phyloP scores from a whole-genome alignment of 1,140 invertebrate species.

The Artemia franciscana region DNA sequence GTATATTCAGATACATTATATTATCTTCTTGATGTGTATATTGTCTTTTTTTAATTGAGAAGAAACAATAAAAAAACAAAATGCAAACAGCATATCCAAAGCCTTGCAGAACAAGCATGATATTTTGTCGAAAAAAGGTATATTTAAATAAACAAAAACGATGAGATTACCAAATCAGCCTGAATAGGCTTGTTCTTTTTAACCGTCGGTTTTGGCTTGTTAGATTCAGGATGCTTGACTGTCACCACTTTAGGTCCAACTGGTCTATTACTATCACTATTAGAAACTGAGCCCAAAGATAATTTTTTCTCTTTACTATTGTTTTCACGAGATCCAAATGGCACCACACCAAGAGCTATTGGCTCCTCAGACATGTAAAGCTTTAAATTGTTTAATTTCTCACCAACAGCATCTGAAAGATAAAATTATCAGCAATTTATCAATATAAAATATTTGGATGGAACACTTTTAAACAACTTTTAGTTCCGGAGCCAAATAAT shows the following conservation, averaged over 20 bases:
- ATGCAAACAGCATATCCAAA: neutral
- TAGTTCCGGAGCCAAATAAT: too few relatives aligned
- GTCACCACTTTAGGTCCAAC: conserved; percentile 48
- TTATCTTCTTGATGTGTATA: too few relatives aligned
- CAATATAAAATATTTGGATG: neutral
- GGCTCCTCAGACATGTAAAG: neutral
- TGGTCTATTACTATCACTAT: conserved; percentile 35
- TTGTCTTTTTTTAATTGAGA: too few relatives aligned
- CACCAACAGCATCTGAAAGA: neutral
- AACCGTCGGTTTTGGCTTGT: conserved; percentile 73
- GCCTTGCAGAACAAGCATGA: neutral
- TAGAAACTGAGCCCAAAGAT: conserved; percentile 40
- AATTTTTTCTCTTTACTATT: conserved; percentile 44
- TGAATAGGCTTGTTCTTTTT: conserved; percentile 77
- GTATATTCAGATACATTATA: too few relatives aligned
- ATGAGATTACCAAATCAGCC: conserved; percentile 41
- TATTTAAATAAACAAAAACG: neutral
- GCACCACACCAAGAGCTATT: neutral
- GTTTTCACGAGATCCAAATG: neutral
- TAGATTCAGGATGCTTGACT: conserved; percentile 80
- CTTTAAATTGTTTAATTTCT: neutral
- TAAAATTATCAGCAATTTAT: neutral
- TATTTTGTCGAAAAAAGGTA: neutral
- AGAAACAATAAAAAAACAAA: too few relatives aligned
- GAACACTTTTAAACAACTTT: neutral